Base-by-base conservation (phyloP, 2,888 invertebrate species). In the Drosophila mulleri region DNA sequence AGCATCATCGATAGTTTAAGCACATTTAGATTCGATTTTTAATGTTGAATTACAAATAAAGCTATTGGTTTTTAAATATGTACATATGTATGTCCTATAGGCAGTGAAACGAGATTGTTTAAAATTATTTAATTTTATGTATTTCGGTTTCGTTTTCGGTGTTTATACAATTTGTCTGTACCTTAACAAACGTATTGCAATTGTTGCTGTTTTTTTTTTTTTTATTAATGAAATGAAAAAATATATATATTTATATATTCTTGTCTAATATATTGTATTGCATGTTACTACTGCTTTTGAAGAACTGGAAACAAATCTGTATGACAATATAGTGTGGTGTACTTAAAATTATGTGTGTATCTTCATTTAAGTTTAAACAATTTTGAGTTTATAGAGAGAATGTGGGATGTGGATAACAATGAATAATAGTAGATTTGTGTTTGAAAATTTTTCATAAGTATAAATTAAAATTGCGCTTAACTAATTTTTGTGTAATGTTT, bases 391-490 rank as follows among this genome's bases (percentile, higher is more conserved):
- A 42, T 42, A 50, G 37, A 45, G 50, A 50, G 32, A 60, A 23
- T 61, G 63, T 39, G 37, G 18, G 18, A 58, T 81, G 68, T 72
- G 73, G 69, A 26, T 81, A 89, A 89, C 82, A 89, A 89, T 83
- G 89, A 83, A 80, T 62, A 52, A 44, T 59, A 79, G 39, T 45
- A 52, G 42, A 41, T 45, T 45, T 52, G 62, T 45, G 62, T 45
- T 80, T 23, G 72, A 59, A 54, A 26, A 53, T 41, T 14, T 20
- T 29, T 18, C 53, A 48, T 59, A 58, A 53, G 45, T 70, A 70
- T 72, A 70, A 73, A 69, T 73, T 72, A 68, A 53, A 82, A 67
- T 54, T 67, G 80, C 53, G 67, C 83, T 90, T 88, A 90, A 90
- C 86, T 88, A 76, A 84, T 79, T 57, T 67, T 65, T 80, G 39